Conservation (phyloP, 2,888 invertebrate species). For the Cantharis rustica region DNA sequence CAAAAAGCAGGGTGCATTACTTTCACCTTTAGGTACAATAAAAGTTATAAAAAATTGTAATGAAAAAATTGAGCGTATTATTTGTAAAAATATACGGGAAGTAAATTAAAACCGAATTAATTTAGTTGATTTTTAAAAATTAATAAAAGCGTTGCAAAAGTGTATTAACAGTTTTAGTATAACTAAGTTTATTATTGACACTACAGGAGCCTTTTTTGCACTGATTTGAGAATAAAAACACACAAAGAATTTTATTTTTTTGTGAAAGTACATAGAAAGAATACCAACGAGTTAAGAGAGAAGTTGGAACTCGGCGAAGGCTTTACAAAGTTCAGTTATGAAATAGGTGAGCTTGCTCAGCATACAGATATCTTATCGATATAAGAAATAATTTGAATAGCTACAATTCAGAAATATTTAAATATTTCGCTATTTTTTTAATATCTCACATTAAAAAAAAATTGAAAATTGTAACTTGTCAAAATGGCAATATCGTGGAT, state of each 20-base stretch:
- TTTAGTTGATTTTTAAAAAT: background rate
- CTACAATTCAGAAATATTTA: background rate
- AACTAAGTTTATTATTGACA: background rate
- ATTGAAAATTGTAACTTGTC: background rate
- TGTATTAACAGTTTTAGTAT: background rate
- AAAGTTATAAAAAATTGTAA: background rate
- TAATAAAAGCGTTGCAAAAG: background rate
- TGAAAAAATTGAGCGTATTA: background rate
- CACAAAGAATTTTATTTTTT: constrained; percentile 35
- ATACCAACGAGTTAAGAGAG: constrained; percentile 29
- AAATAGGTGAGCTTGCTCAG: constrained; percentile 20
- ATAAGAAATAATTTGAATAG: background rate
- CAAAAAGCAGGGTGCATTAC: background rate
- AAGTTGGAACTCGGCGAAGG: constrained; percentile 20
- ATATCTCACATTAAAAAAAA: background rate
- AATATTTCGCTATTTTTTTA: background rate
- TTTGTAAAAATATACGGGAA: background rate
- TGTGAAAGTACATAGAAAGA: constrained; percentile 25
- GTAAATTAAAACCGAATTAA: background rate
- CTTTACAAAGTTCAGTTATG: constrained; percentile 28
- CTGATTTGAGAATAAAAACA: constrained; percentile 29
- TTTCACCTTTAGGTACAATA: background rate
- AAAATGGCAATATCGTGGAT: background rate
- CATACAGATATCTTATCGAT: constrained; percentile 25
- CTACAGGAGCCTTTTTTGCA: constrained; percentile 13